Base-by-base conservation (phyloP, 1,140 invertebrate genomes). In the Vanessa tameamea region DNA sequence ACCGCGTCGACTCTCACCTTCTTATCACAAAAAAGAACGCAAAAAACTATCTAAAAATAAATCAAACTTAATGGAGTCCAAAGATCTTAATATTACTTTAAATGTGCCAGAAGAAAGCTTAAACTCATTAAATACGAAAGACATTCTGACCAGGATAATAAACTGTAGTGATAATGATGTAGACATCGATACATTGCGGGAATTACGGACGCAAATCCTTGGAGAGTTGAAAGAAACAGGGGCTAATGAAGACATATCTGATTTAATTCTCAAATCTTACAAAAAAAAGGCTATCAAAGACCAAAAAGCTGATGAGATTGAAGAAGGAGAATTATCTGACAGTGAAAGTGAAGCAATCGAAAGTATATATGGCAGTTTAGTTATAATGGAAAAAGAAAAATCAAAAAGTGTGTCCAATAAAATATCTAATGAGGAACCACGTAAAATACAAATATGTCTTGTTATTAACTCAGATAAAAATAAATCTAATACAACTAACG, bases 291-390 rank as follows among this genome's bases (percentile, higher is more conserved):
- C 77, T 37, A 82, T 78, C 51, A 78, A 31, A 64, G 43, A 51
- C 12, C 80, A 78, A 70, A 82, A 79, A 69, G 83, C 78, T 59
- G 76, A 83, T 48, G 93, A 93, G 76, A 76, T 91, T 20, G 90
- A 93, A 77, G 92, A 93, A 78, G 91, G 92, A 3, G 90, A 93
- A 80, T 70, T 93, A 53, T 90, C 91, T 20, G 91, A 92, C 61
- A 92, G 92, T 78, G 92, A 94, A 76, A 92, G 90, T 80, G 92
- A 94, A 80, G 82, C 87, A 50, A 91, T 93, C 75, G 86, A 88
- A 79, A 82, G 84, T 64, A 78, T 91, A 73, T 90, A 88, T 76
- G 91, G 93, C 20, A 94, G 90, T 67, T 59, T 84, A 26, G 75
- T 84, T 0, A 72, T 87, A 23, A 77, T 86, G 43, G 83, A 89